Base-by-base conservation (phyloP, 2,113 vertebrate genomes). In the Burhinus oedicnemus region DNA sequence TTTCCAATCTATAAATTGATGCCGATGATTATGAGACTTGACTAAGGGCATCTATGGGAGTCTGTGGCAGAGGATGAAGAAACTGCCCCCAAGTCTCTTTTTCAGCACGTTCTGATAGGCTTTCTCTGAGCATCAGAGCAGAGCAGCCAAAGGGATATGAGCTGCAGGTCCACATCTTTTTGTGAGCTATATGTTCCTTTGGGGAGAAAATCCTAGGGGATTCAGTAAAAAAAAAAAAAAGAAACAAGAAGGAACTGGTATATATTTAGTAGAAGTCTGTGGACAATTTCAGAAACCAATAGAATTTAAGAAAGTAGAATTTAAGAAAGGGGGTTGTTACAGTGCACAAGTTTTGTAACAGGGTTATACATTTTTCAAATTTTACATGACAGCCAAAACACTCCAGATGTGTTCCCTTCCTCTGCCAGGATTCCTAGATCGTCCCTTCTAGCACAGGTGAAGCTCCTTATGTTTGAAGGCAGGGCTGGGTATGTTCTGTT, bases 381-480 rank as follows among this genome's bases (percentile, higher is more conserved):
- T 83, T 83, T 93, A 16, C 21, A 7, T 15, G 54, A 18, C 42
- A 84, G 74, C 52, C 52, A 64, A 81, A 95, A 13, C n/a, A 23
- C 32, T 87, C 71, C 64, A 88, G 92, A 92, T 90, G 75, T 51
- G n/a, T 36, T 86, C 30, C 18, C 51, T 80, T 60, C 57, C 57
- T 57, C 80, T 92, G 86, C 57, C 69, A 89, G 76, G 52, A 91
- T 94, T 92, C 65, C 86, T 87, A 64, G 90, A 75, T 55, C 45
- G 90, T 88, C 61, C 40, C 55, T 90, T 71, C 0, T 0, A 97
- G 80, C 0, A 0, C 51, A 75, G 64, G 52, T 90, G 57, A 94
- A 95, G 9, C 47, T 87, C 72, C 57, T 34, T 19, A 25, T 21
- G 77, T 95, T 84, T 0, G 7, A 90, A 92, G 74, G 23, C 57